A percentile compares a stretch with the other conserved stretches of the same genome.
Conservation (phyloP, 2,113 vertebrate genomes). For the Nannospalax galili region DNA sequence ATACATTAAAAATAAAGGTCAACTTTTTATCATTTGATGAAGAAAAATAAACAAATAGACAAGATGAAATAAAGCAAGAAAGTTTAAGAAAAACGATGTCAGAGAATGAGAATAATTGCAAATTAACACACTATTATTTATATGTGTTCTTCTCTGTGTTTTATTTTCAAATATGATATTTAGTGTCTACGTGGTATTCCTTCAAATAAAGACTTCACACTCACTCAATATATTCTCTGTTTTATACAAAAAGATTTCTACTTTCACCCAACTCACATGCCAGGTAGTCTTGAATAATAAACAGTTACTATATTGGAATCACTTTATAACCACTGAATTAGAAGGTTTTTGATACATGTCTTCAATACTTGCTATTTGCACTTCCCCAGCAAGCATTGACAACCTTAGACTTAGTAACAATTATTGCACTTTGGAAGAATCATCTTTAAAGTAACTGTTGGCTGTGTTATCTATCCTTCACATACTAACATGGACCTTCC, state of each 20-base stretch:
- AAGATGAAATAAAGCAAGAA: neutral
- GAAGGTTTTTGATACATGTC: neutral
- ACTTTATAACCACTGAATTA: neutral
- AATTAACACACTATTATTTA: neutral
- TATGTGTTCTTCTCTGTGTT: neutral
- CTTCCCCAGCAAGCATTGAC: neutral
- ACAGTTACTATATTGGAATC: neutral
- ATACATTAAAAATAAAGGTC: no score
- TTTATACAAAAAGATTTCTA: neutral
- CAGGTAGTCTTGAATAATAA: neutral
- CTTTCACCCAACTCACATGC: neutral
- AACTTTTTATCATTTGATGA: no score
- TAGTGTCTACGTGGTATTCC: neutral
- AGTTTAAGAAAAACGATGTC: neutral
- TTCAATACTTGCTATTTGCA: neutral
- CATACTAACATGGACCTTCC: neutral
- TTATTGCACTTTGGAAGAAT: neutral
- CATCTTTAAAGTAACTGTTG: neutral
- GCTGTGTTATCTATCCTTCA: fast-evolving
- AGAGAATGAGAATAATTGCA: neutral
- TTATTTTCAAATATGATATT: neutral
- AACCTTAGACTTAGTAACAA: neutral
- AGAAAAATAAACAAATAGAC: neutral
- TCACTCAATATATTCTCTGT: neutral
- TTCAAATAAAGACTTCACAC: neutral